These are phyloP conservation scores for Drosophila ercepeae DNA, from an alignment of 1,140 invertebrate genomes.

Conservation along the genomic window DNA sequence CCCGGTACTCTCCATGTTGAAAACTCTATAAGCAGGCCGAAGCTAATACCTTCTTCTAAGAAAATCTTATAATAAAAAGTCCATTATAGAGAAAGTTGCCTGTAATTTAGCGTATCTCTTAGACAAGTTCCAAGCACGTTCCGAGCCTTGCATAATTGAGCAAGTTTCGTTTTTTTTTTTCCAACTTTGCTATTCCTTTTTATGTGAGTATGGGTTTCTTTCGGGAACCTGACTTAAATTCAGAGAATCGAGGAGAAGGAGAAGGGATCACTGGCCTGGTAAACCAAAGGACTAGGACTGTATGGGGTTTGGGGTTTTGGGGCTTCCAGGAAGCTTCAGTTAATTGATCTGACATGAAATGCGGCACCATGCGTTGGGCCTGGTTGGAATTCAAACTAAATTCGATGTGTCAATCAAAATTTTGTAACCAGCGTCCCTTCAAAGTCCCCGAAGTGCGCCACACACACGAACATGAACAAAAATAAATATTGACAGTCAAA, in stretches of 20 bases:
- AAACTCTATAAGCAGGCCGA: no score
- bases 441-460: slow-evolving; percentile 34
- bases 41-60: no score
- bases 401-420: slow-evolving; percentile 71
- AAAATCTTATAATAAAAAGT: neutral
- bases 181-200: slow-evolving; percentile 33
- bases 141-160: slow-evolving; percentile 69
- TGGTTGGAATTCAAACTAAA: slow-evolving; percentile 43
- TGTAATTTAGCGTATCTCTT: slow-evolving; percentile 22
- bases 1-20: no score
- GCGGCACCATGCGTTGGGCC: neutral
- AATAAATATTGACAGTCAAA: slow-evolving; percentile 69
- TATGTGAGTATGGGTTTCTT: slow-evolving; percentile 21
- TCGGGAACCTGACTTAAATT: slow-evolving; percentile 13
- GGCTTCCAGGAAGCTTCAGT: slow-evolving; percentile 9
- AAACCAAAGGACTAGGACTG: neutral
- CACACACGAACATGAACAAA: slow-evolving; percentile 22
- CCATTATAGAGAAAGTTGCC: neutral
- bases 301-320: neutral
- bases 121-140: slow-evolving; percentile 61
- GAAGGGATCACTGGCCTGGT: neutral
- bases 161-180: slow-evolving; percentile 15
- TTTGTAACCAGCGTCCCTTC: slow-evolving; percentile 19
- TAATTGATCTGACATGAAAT: slow-evolving; percentile 54
- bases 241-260: neutral